Conservation (phyloP, 2,888 invertebrate genomes). For the Sarcophaga variegata region DNA sequence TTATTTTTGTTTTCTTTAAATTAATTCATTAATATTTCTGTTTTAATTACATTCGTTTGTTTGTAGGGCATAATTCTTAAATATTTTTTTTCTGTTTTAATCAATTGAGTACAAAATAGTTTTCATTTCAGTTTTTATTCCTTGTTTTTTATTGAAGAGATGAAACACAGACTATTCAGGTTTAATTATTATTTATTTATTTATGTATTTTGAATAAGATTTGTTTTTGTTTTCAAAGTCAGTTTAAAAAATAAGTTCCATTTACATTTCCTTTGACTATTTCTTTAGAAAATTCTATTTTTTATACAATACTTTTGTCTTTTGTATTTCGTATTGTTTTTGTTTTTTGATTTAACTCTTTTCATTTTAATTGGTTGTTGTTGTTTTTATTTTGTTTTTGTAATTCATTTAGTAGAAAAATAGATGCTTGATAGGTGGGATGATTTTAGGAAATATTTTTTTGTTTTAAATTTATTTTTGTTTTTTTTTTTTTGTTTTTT, state of each 20-base stretch:
- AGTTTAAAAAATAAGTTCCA: constrained; percentile 51
- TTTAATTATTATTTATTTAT: constrained; percentile 59
- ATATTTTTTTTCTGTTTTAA: too few species aligned
- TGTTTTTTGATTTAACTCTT: not conserved
- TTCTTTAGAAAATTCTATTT: not conserved
- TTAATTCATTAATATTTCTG: not conserved
- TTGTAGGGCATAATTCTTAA: too few species aligned
- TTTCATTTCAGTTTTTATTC: constrained; percentile 1
- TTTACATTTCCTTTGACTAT: not conserved
- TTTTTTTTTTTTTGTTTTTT: constrained; percentile 44
- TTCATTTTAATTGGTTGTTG: constrained; percentile 56
- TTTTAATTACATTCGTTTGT: not conserved
- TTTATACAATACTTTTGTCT: not conserved
- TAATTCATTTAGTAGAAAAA: constrained; percentile 78
- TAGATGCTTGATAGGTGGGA: constrained; percentile 79
- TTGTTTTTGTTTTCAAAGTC: not conserved
- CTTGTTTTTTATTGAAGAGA: constrained; percentile 64
- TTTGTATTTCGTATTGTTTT: not conserved
- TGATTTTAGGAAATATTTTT: constrained; percentile 79
- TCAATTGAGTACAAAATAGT: constrained; percentile 41
- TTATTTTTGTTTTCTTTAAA: not conserved
- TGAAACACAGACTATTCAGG: constrained; percentile 70
- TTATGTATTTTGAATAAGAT: constrained; percentile 9
- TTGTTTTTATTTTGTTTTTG: constrained; percentile 60
- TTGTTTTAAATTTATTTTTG: not conserved